Evolutionary conservation across 1,140 invertebrate genomes (phyloP), one percentile per base, ranked within the genome.

Genomic region (Diprion similis): DNA sequence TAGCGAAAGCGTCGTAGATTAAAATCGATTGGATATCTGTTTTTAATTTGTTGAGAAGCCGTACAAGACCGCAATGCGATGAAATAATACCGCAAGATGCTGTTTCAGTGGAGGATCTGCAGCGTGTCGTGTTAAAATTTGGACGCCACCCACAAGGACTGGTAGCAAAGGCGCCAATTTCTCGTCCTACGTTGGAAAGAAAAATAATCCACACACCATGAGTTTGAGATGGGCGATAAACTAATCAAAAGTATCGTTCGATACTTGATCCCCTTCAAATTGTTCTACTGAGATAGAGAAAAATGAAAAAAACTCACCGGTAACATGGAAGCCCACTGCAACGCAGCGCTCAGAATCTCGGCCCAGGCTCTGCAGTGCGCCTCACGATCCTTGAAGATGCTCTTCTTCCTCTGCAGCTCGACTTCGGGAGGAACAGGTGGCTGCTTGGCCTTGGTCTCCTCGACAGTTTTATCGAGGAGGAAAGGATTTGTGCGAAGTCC

Each of bases 331-430:
- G 83, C 78, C 81, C 83, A 87, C 68, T 92, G 91, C 70, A 94
- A 86, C 10, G 90, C 83, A 0, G 89, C 89, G 68, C 88, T 88
- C 46, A 93, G 84, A 81, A 91, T 90, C 78, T 94, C 92, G 2
- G 91, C 90, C 91, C 91, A 93, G 7, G 92, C 91, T 76, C 89
- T 89, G 10, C 90, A 82, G 66, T 91, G 91, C 3, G 92, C 91
- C 78, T 93, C 92, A 79, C 91, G 91, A 78, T 94, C 92, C 88
- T 96, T 96, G 71, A 92, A 92, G 66, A 96, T 93, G 73, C 94
- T 95, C 18, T 90, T 90, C 71, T 91, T 91, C 75, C 93, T 91
- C 84, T 96, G 94, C 75, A 92, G 91, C 79, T 94, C 93, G 37
- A 94, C 92, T 81, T 95, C 94, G 8, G 92, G 92, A 24, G 91